Base-by-base conservation (phyloP, 2,888 invertebrate genomes). In the Halocaridina rubra region DNA sequence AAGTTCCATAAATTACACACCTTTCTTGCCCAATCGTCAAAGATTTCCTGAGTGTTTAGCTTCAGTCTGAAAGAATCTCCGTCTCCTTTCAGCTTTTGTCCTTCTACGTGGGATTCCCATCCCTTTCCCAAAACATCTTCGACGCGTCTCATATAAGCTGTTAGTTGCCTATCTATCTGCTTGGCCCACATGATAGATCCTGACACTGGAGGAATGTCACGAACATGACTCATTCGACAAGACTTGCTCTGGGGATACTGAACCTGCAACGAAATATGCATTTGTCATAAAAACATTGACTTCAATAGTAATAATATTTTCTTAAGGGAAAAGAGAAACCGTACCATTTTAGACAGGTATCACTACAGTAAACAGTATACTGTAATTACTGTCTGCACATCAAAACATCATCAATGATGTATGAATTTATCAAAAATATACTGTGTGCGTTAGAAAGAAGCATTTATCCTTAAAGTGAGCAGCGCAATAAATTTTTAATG, bases 181-280 rank as follows among this genome's bases (percentile, higher is more conserved):
- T 97, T 96, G 3, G 98, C 98, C 99, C 99, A 99, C 89, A 99
- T 97, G 89, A 99, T 99, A 80, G 97, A 98, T 0, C 99, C 99
- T 32, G 99, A 96, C 22, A 99, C 97, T 0, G 98, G 98, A 3
- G 99, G 99, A 89, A 99, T 92, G 92, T 99, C 99, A 84, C 98
- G 94, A 13, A 96, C 96, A 88, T 95, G 94, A 76, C 98, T 98
- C 91, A 98, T 95, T 30, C 95, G 94, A 88, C 96, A 97, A 89
- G 97, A 96, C 91, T 98, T 97, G 90, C 97, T 98, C 92, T 96
- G 96, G 0, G 96, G 96, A 91, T 98, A 99, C 92, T 98, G 98
- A 64, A 98, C 96, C 87, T 87, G 80, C 4, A 61, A 33, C 19
- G 2, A 32, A 27, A 19, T 29, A 4, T 22, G 29, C 7, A 59